Conservation (phyloP, 2,113 vertebrate species). For the Xenopus laevis region DNA sequence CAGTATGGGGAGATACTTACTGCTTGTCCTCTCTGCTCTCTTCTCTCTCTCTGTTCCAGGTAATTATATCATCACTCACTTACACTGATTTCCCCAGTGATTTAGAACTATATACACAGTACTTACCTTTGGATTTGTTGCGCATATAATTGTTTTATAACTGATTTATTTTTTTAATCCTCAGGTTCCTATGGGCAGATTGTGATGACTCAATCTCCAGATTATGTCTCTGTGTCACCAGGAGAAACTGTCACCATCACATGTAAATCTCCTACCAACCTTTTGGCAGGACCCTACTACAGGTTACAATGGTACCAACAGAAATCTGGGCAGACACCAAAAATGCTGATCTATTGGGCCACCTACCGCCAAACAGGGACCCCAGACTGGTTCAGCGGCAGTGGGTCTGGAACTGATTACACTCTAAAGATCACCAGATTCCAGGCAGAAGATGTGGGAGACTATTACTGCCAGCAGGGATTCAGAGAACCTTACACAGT, state of each 20-base stretch:
- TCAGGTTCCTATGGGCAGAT: too few relatives aligned
- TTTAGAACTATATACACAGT: too few relatives aligned
- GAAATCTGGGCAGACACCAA: slow-evolving; percentile 49
- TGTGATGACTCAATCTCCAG: not conserved
- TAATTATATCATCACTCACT: too few relatives aligned
- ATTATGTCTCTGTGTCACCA: not conserved
- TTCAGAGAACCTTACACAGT: not conserved
- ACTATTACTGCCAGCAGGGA: slow-evolving; percentile 51
- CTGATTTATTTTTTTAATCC: too few relatives aligned
- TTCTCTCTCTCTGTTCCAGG: too few relatives aligned
- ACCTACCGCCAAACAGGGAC: fast-evolving
- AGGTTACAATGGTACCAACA: not conserved
- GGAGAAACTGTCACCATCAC: not conserved
- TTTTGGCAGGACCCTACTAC: not conserved
- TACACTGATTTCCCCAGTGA: too few relatives aligned
- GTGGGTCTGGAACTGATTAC: slow-evolving; percentile 5
- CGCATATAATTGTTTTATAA: too few relatives aligned
- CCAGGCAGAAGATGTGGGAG: slow-evolving; percentile 48
- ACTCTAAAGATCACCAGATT: slow-evolving; percentile 26
- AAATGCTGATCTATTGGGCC: slow-evolving; percentile 27
- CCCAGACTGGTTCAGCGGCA: slow-evolving; percentile 23
- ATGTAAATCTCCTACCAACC: not conserved
- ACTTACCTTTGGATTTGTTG: too few relatives aligned
- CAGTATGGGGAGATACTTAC: too few relatives aligned
- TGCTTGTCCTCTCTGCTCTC: too few relatives aligned